These are phyloP conservation scores for Setophaga kirtlandii DNA, from an alignment of 2,113 vertebrate genomes.

Conservation along the genomic window DNA sequence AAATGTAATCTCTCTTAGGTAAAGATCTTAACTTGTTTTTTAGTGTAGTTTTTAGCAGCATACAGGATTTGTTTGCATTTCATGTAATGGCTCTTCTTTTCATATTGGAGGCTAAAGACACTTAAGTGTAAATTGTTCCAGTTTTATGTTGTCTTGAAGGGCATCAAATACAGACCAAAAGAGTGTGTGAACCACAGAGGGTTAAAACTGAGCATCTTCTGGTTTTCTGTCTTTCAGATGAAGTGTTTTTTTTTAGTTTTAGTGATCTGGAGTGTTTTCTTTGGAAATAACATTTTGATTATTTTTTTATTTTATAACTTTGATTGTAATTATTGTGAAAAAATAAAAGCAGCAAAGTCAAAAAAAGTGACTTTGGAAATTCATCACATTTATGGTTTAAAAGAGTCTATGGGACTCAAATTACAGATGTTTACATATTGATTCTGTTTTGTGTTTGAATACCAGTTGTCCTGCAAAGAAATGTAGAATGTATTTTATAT, in stretches of 20 bases:
- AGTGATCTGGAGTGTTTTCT: not conserved
- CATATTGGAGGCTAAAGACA: not conserved
- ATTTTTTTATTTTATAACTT: not conserved
- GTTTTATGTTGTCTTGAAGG: not conserved
- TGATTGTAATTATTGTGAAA: slow-evolving; percentile 24
- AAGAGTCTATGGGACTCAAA: not conserved
- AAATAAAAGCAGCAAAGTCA: not conserved
- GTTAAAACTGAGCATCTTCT: not conserved
- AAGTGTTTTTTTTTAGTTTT: not conserved
- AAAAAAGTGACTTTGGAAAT: slow-evolving; percentile 26
- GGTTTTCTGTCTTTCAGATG: not conserved
- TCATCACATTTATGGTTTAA: slow-evolving; percentile 16
- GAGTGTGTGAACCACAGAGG: not conserved
- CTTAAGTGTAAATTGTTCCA: not conserved
- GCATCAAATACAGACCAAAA: not conserved
- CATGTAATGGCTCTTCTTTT: not conserved
- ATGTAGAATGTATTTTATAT: slow-evolving; percentile 49
- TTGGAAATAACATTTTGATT: slow-evolving; percentile 59
- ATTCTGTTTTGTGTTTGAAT: slow-evolving; percentile 36
- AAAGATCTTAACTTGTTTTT: not conserved
- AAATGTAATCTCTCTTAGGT: not conserved
- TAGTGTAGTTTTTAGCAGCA: not conserved
- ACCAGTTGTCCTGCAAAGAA: slow-evolving; percentile 32
- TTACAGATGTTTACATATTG: slow-evolving; percentile 50
- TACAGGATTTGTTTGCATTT: not conserved